Percentiles rank a stretch among this genome's conserved stretches.
Evolutionary conservation across 30 jellyfish, hydroid and myxozoan species (phyloP).

Genomic region (Chironex yamaguchii): DNA sequence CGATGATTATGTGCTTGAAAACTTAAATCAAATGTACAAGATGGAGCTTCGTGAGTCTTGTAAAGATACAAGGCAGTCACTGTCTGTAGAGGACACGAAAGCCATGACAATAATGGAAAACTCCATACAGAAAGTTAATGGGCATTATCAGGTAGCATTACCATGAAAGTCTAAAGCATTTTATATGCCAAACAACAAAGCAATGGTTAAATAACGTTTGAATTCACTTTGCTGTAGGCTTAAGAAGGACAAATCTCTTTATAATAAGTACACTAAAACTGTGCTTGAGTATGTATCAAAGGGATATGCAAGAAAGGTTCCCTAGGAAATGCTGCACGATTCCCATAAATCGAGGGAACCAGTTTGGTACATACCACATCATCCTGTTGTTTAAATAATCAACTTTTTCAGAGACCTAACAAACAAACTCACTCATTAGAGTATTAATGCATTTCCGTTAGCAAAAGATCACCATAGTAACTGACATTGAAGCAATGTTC

Average conservation of each 20-base stretch:
- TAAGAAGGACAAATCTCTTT: not conserved
- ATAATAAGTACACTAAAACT: not conserved
- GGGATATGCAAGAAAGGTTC: slow-evolving; percentile 44
- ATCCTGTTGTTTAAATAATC: slow-evolving; percentile 52
- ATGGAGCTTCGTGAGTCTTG: slow-evolving; percentile 32
- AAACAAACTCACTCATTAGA: slow-evolving; percentile 57
- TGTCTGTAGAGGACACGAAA: slow-evolving; percentile 35
- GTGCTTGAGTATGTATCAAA: not conserved
- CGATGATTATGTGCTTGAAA: slow-evolving; percentile 16
- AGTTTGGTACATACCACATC: slow-evolving; percentile 83
- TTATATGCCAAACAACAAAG: slow-evolving; percentile 39
- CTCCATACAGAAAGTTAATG: slow-evolving; percentile 21
- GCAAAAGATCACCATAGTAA: slow-evolving; percentile 61
- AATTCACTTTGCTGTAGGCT: too few relatives aligned
- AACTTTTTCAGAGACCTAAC: slow-evolving; percentile 76
- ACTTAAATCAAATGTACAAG: slow-evolving; percentile 31
- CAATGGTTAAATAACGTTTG: slow-evolving; percentile 24
- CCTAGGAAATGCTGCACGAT: not conserved
- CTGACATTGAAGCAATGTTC: slow-evolving; percentile 79
- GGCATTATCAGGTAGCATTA: slow-evolving; percentile 57
- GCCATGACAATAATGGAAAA: slow-evolving; percentile 17
- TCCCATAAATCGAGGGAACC: too few relatives aligned
- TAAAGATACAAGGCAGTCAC: not conserved
- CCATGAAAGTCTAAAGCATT: slow-evolving; percentile 52
- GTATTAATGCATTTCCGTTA: slow-evolving; percentile 69